Evolutionary conservation across 2,113 vertebrate genomes (phyloP).

Genomic region (Rynchops niger): DNA sequence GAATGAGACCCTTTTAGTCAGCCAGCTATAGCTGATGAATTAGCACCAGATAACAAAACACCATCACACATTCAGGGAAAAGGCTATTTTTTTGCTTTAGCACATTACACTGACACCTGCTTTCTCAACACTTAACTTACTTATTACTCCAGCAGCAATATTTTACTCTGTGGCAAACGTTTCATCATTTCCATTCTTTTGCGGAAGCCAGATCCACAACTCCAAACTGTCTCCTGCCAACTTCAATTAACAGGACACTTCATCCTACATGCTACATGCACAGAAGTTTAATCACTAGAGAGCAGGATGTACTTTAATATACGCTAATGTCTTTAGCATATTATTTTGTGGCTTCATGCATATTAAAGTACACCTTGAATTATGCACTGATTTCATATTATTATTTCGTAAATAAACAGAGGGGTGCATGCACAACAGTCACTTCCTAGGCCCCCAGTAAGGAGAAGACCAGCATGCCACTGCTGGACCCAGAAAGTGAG

Average conservation of each 20-base stretch:
- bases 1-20: neutral
- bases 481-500: neutral
- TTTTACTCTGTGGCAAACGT: neutral
- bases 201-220: neutral
- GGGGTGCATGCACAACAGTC: neutral
- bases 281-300: neutral
- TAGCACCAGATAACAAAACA: neutral
- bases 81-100: neutral
- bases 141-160: neutral
- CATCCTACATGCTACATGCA: neutral
- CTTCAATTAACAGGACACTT: neutral
- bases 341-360: neutral
- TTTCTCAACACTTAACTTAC: neutral
- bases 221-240: neutral
- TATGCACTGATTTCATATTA: neutral
- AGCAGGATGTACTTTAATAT: neutral
- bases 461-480: neutral
- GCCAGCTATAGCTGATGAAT: neutral
- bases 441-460: neutral
- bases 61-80: neutral
- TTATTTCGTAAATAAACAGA: conserved; percentile 8
- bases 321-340: neutral
- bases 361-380: neutral
- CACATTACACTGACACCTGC: neutral
- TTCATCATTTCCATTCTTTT: neutral